Conservation (phyloP, 2,797 vertebrate genomes). For the Geotrypetes seraphini region DNA sequence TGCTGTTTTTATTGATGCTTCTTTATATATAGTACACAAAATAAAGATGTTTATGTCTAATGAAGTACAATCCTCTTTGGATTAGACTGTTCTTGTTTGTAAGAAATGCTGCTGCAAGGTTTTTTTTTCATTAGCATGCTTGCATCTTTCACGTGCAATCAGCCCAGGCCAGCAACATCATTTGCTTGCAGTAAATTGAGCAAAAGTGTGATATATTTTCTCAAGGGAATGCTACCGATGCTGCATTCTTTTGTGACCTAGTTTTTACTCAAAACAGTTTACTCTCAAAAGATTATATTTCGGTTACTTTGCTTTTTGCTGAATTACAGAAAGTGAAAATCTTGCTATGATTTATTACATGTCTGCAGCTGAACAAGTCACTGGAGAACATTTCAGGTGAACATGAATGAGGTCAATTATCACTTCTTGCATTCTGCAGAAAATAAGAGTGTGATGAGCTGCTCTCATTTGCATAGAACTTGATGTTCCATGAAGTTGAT, state of each 20-base stretch:
- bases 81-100: background rate
- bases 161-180: conserved; percentile 2
- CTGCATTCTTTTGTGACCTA: conserved; percentile 10
- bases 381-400: background rate
- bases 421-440: background rate
- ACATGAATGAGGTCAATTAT: conserved; percentile 8
- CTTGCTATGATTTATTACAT: background rate
- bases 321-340: background rate
- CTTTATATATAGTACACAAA: no score
- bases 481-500: no score
- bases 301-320: conserved; percentile 8
- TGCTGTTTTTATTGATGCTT: no score
- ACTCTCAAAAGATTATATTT: background rate
- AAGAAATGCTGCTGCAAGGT: background rate
- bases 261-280: conserved; percentile 14
- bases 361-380: conserved; percentile 6
- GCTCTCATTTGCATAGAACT: no score
- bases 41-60: background rate
- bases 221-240: conserved; percentile 6
- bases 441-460: no score
- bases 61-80: background rate
- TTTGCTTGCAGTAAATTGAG: conserved; percentile 12
- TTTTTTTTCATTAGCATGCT: conserved; percentile 11
- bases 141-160: conserved; percentile 14
- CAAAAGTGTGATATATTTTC: conserved; percentile 17